Evolutionary conservation across 2,113 vertebrate genomes (phyloP).

Genomic region (Phrynosoma platyrhinos): DNA sequence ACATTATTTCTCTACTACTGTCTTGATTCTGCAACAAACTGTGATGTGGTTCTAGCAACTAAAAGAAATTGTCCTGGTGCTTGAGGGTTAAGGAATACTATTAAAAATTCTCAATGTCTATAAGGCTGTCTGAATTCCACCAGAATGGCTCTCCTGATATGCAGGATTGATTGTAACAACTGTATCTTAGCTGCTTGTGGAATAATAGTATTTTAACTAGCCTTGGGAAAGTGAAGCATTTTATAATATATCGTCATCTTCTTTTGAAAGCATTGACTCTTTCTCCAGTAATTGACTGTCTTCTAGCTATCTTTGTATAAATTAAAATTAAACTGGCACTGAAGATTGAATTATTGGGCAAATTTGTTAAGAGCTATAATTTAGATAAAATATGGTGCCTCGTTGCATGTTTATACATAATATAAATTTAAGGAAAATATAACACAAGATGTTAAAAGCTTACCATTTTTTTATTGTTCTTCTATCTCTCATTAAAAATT

Average conservation of each 20-base stretch:
- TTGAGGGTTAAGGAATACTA: background rate
- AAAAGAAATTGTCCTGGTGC: too few relatives aligned
- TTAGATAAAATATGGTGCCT: background rate
- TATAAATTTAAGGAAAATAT: background rate
- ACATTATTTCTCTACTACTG: too few relatives aligned
- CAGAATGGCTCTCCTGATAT: slow-evolving; percentile 2
- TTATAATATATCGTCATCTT: background rate
- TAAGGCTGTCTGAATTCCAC: background rate
- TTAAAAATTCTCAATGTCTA: background rate
- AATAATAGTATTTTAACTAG: slow-evolving; percentile 14
- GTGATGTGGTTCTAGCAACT: too few relatives aligned
- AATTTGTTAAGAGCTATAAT: background rate
- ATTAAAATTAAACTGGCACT: slow-evolving; percentile 1
- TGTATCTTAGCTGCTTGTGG: background rate
- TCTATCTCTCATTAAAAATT: background rate
- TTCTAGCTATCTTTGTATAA: background rate
- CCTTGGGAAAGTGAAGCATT: background rate
- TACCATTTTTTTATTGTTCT: background rate
- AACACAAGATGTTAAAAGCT: background rate
- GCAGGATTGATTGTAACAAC: slow-evolving; percentile 8
- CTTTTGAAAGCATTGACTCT: background rate
- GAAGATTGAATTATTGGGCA: slow-evolving; percentile 1
- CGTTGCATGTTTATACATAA: background rate
- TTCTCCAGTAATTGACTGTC: background rate
- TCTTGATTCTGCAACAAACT: too few relatives aligned